These are phyloP conservation scores for Pterocles orientalis DNA, from an alignment of 2,113 vertebrate genomes.

Conservation along the genomic window DNA sequence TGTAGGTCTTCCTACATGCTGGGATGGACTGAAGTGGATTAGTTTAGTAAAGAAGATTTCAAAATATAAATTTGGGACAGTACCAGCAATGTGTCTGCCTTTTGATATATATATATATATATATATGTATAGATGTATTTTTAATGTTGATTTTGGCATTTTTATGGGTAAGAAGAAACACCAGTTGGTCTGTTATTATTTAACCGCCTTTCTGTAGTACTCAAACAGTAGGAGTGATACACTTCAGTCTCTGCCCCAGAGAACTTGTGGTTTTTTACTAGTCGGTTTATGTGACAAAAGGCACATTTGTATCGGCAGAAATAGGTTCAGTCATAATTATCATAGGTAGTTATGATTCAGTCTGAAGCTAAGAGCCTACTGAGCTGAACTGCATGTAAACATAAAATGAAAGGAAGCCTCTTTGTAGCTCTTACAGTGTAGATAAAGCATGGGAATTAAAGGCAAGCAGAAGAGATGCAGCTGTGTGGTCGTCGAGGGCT, in stretches of 20 bases:
- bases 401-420: background rate
- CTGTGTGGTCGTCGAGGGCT: background rate
- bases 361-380: background rate
- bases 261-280: background rate
- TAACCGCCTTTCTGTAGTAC: background rate
- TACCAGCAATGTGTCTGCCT: background rate
- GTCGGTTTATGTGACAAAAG: background rate
- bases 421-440: background rate
- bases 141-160: background rate
- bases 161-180: background rate
- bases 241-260: background rate
- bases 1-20: background rate
- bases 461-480: background rate
- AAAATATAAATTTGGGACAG: background rate
- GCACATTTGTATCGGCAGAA: background rate
- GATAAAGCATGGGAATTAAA: background rate
- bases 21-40: background rate
- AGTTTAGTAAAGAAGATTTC: background rate
- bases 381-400: background rate
- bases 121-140: no score
- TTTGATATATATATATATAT: background rate
- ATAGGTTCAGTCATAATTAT: background rate
- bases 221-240: background rate
- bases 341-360: background rate
- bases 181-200: background rate